Conservation (phyloP, 2,888 invertebrate species). For the Lasioglossum lativentre region DNA sequence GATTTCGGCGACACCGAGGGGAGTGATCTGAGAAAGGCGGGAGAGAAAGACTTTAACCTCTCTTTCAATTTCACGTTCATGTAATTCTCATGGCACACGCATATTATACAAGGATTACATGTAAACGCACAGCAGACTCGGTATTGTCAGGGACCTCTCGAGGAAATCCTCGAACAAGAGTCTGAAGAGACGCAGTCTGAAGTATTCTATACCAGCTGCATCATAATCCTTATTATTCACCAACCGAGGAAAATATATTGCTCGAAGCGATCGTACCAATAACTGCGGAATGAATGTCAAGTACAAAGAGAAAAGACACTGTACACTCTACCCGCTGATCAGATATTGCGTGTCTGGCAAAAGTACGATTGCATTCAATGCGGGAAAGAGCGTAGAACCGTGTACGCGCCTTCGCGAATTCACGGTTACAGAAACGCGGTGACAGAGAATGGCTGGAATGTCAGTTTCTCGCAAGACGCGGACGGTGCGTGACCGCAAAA, state of each 20-base stretch:
- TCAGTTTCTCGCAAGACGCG: conserved; percentile 51
- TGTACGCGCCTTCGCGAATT: conserved; percentile 44
- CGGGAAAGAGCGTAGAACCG: neutral
- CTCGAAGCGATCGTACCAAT: conserved; percentile 2
- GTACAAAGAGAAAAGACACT: conserved; percentile 16
- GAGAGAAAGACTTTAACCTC: neutral
- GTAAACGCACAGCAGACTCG: neutral
- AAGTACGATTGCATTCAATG: conserved; percentile 45
- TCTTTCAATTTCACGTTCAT: neutral
- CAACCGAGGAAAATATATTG: conserved; percentile 3
- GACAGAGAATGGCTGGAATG: conserved; percentile 64
- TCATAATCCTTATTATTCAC: conserved; percentile 33
- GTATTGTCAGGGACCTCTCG: neutral
- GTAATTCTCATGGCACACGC: neutral
- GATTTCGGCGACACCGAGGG: neutral
- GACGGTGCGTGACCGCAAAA: conserved; percentile 52
- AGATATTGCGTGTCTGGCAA: conserved; percentile 44
- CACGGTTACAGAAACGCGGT: conserved; percentile 48
- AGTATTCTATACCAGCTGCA: neutral
- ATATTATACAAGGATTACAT: neutral
- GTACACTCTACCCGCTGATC: conserved; percentile 33
- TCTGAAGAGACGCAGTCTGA: conserved; percentile 9
- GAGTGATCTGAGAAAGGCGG: neutral
- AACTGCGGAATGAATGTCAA: conserved; percentile 27
- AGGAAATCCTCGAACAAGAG: neutral